Conservation (phyloP, 2,888 invertebrate species). For the Synanthedon vespiformis region DNA sequence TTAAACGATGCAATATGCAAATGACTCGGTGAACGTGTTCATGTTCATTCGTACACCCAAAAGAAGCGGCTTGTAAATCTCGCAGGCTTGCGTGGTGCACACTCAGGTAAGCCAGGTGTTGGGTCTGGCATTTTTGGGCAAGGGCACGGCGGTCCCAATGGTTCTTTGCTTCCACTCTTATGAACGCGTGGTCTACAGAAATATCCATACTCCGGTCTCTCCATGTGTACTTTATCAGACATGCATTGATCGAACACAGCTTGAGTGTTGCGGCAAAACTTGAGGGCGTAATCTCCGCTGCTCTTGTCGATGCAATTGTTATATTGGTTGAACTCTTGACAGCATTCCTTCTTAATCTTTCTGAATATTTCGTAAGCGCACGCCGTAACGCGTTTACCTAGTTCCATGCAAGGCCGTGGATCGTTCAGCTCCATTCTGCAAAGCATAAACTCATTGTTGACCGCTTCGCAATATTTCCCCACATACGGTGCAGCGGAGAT, state of each 20-base stretch:
- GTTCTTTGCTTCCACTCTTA: conserved; percentile 65
- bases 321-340: conserved; percentile 86
- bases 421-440: conserved; percentile 86
- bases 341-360: conserved; percentile 83
- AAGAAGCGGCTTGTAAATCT: conserved; percentile 74
- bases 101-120: conserved; percentile 74
- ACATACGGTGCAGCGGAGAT: conserved; percentile 89
- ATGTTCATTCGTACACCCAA: conserved; percentile 49
- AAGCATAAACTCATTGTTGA: conserved; percentile 94
- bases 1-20: too few relatives aligned
- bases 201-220: conserved; percentile 85
- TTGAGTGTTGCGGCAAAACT: conserved; percentile 86
- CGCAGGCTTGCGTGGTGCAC: conserved; percentile 67
- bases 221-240: conserved; percentile 78
- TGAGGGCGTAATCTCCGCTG: conserved; percentile 73
- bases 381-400: conserved; percentile 89
- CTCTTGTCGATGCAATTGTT: conserved; percentile 80
- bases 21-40: too few relatives aligned
- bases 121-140: conserved; percentile 73
- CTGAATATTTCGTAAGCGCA: conserved; percentile 88
- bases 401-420: conserved; percentile 84
- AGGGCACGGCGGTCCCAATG: conserved; percentile 60
- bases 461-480: conserved; percentile 89
- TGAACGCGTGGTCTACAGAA: conserved; percentile 80
- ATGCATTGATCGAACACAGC: conserved; percentile 86